Evolutionary conservation across 2,888 invertebrate species (phyloP), one percentile per base, ranked within the genome.

Genomic region (Eulithis testata): DNA sequence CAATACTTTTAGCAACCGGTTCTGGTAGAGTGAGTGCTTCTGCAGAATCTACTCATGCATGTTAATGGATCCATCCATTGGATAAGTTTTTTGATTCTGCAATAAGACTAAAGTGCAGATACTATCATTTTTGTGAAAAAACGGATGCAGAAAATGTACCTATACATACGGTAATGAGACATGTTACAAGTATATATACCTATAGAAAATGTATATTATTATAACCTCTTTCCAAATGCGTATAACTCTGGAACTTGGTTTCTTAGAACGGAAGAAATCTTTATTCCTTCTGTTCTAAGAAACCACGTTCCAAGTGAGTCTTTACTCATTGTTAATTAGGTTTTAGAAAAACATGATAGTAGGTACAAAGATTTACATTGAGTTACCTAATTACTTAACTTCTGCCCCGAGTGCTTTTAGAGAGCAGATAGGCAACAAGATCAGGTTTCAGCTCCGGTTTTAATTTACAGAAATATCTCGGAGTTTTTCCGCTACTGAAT

Each of bases 401-500:
- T 37, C 44, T 50, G 37, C 43, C 4, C 49, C 36, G 40, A 43
- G 21, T 52, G 49, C 56, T 63, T 63, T 59, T 45, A 50, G 37
- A 60, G 11, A 40, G 64, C 14, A 53, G 68, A 70, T 61, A 74
- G 72, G 74, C 81, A 87, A 84, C 78, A 78, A 83, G 85, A 86
- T 84, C 82, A 81, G 77, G 73, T 72, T 72, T 73, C 71, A 76
- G 74, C 76, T 81, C 79, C 83, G 83, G 83, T 84, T 88, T 87
- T 88, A 88, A 90, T 90, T 88, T 86, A 83, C 82, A 76, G 84
- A 82, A 82, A 83, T 83, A 85, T 87, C 86, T 84, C 70, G 60
- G 81, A 77, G 81, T 83, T 86, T 88, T 89, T 86, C 80, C 82
- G 78, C 76, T 79, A 78, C 82, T 76, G 79, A 79, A 85, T 86